A percentile compares a stretch with the other conserved stretches of the same genome.
Conservation (phyloP, 2,888 invertebrate genomes). For the Tinea trinotella region DNA sequence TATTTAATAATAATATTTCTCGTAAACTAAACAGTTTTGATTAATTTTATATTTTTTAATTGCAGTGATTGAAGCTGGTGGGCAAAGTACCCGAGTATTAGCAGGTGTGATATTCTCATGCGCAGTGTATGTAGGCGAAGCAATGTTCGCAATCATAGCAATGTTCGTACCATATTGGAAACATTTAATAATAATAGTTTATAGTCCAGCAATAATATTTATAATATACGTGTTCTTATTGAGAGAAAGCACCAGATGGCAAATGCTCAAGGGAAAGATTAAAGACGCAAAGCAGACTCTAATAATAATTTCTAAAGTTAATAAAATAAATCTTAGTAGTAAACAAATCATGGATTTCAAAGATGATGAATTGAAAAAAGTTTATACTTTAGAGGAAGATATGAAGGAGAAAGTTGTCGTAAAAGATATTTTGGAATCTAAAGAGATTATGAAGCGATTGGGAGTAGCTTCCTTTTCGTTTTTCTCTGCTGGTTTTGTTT, state of each 20-base stretch:
- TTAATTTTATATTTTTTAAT: slow-evolving; percentile 23
- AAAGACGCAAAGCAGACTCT: slow-evolving; percentile 41
- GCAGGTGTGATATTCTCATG: slow-evolving; percentile 50
- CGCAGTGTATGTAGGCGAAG: slow-evolving; percentile 49
- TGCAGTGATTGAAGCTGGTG: slow-evolving; percentile 55
- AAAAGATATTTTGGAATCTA: slow-evolving; percentile 43
- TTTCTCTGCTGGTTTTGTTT: slow-evolving; percentile 50
- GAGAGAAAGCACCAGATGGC: slow-evolving; percentile 52
- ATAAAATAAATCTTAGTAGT: slow-evolving; percentile 36
- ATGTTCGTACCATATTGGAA: slow-evolving; percentile 51
- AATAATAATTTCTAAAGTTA: slow-evolving; percentile 36
- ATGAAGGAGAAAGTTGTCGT: slow-evolving; percentile 42
- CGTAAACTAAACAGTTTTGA: not conserved
- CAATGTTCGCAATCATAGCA: slow-evolving; percentile 43
- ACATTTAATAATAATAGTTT: slow-evolving; percentile 38
- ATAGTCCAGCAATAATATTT: slow-evolving; percentile 43
- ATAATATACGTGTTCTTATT: slow-evolving; percentile 36
- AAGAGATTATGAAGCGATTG: slow-evolving; percentile 45
- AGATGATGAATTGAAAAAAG: slow-evolving; percentile 37
- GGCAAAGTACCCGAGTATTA: slow-evolving; percentile 46
- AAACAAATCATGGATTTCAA: slow-evolving; percentile 40
- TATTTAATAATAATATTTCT: too few species aligned
- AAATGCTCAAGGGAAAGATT: slow-evolving; percentile 43
- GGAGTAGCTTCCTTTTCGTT: slow-evolving; percentile 44
- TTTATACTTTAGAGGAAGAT: slow-evolving; percentile 41